Base-by-base conservation (phyloP, 2,797 vertebrate genomes). In the Clarias laeviceps region DNA sequence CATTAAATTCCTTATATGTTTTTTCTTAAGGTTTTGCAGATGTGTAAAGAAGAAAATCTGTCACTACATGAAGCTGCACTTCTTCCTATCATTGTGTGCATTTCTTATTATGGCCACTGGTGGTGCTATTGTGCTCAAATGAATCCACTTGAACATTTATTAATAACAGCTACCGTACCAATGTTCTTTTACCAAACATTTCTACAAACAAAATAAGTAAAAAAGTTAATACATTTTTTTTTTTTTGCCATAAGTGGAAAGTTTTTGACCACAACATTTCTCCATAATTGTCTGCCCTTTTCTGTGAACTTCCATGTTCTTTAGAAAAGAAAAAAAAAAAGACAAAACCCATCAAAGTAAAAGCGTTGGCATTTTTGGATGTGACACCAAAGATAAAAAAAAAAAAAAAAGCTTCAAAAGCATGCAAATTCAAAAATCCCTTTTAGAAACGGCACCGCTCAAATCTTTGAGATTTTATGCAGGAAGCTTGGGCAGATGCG, bases 401-500 rank as follows among this genome's bases (percentile, higher is more conserved):
- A 34, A 34, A 34, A 34, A 40, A 45, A 50, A 11, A 37, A 24
- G 12, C 29, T 24, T 70, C 24, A 34, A 80, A 72, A 80, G 57
- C 77, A 70, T 69, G 59, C n/a, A 80, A 80, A 80, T 80, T 80
- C 12, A 80, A 69, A 61, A 45, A 82, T 73, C 45, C 64, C 24
- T 62, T 80, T 50, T 57, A 17, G 50, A 56, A 76, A 56, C 12
- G 12, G 3, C 40, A 54, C 14, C 6, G 72, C 72, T 50, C 82
- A 80, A 83, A 83, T 83, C 78, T 76, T 7, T 3, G 27, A 69
- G 69, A 57, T 74, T 68, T 66, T 84, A 32, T n/a, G 68, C 76
- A 78, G 29, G 45, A 74, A 74, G 72, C 72, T 54, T 0, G 72
- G 76, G 78, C 69, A 83, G 82, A 69, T 85, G 68, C 64, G n/a